Conservation (phyloP, 2,113 vertebrate species). For the Procapra przewalskii region DNA sequence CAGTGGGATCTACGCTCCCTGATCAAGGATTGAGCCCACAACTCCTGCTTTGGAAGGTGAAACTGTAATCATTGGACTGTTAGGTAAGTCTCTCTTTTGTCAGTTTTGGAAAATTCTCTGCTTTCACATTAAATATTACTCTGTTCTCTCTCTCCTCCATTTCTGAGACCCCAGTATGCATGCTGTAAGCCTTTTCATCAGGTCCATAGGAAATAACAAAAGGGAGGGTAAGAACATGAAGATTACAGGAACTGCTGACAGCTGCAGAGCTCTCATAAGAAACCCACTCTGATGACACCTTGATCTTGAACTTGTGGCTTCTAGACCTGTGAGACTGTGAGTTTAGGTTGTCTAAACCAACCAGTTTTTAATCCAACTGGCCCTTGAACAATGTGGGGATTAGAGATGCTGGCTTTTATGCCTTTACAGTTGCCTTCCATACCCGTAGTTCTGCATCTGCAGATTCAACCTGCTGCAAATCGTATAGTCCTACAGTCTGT, state of each 20-base stretch:
- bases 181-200: background rate
- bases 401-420: background rate
- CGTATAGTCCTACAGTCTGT: fast-evolving
- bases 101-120: background rate
- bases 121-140: background rate
- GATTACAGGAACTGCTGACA: background rate
- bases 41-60: background rate
- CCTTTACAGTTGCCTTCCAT: background rate
- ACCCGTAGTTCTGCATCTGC: fast-evolving
- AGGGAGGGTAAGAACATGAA: background rate
- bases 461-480: background rate
- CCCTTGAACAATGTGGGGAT: background rate
- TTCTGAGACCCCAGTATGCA: background rate
- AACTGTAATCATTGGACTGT: background rate
- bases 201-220: background rate
- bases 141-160: background rate
- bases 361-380: background rate
- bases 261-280: background rate
- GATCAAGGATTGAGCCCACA: background rate
- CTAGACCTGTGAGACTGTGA: background rate
- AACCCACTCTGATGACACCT: background rate
- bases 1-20: background rate
- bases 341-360: background rate
- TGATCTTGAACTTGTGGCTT: background rate
- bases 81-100: background rate